phyloP scores from a whole-genome alignment of 2,888 invertebrate genomes.

The Boloria selene region DNA sequence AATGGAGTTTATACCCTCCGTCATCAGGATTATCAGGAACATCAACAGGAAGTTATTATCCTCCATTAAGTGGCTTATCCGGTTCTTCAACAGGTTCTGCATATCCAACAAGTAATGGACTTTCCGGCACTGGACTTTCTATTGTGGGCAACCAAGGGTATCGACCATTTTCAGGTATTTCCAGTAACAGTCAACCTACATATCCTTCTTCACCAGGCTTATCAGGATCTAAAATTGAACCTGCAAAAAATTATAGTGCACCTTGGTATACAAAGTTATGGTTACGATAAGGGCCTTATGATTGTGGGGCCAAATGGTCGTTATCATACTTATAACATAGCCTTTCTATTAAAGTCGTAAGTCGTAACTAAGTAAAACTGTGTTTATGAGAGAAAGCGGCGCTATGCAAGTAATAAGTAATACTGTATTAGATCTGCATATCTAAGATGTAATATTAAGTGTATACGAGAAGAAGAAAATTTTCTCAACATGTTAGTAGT shows the following conservation, averaged over 20 bases:
- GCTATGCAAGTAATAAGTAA: too few relatives aligned
- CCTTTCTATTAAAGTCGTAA: constrained; percentile 3
- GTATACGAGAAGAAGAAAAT: too few relatives aligned
- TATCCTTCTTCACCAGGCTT: constrained; percentile 15
- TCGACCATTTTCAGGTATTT: neutral
- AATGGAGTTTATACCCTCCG: constrained; percentile 3
- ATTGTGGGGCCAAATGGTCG: neutral
- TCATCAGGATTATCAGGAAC: constrained; percentile 1
- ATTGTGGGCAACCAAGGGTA: neutral
- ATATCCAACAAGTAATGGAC: neutral
- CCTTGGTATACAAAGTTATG: constrained; percentile 2
- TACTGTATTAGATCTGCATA: too few relatives aligned
- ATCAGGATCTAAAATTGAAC: constrained; percentile 11
- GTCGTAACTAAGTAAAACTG: neutral
- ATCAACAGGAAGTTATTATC: constrained; percentile 3
- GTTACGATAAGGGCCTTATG: neutral
- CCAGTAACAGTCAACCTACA: neutral
- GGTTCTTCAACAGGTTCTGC: neutral
- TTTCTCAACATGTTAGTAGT: too few relatives aligned
- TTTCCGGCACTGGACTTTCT: neutral
- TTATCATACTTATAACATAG: constrained; percentile 8
- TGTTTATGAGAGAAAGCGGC: too few relatives aligned
- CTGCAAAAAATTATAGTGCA: constrained; percentile 1
- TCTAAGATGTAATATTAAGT: too few relatives aligned
- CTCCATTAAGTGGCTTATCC: constrained; percentile 7